phyloP scores from a whole-genome alignment of 2,113 vertebrate species.

The Noctilio leporinus region DNA sequence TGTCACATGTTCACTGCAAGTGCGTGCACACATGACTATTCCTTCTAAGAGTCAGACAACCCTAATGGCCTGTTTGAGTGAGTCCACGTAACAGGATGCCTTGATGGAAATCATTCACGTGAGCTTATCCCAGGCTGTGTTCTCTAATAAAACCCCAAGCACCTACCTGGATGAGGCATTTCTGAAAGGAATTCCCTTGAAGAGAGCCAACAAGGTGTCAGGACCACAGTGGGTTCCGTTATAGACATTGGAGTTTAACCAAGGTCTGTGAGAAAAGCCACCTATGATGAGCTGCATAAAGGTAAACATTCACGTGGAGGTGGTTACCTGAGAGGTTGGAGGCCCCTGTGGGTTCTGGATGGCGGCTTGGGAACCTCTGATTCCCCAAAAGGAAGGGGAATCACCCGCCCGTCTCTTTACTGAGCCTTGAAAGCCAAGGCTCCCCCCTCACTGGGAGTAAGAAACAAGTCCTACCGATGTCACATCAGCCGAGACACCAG shows the following conservation, averaged over 20 bases:
- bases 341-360: neutral
- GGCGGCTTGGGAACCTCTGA: neutral
- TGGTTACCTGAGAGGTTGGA: neutral
- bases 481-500: rapidly evolving
- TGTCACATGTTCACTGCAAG: neutral
- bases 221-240: neutral
- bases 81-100: neutral
- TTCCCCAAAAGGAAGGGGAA: neutral
- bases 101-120: neutral
- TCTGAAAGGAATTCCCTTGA: neutral
- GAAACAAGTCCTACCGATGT: rapidly evolving
- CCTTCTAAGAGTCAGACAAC: neutral
- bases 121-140: rapidly evolving
- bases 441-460: neutral
- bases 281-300: neutral
- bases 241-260: neutral
- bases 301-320: neutral
- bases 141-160: neutral
- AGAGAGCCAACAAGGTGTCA: neutral
- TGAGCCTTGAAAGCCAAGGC: neutral
- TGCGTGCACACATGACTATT: neutral
- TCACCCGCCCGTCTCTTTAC: neutral
- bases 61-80: rapidly evolving
- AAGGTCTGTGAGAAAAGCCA: neutral
- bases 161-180: neutral